phyloP scores from a whole-genome alignment of 2,797 vertebrate genomes.

The Tiaroga cobitis region DNA sequence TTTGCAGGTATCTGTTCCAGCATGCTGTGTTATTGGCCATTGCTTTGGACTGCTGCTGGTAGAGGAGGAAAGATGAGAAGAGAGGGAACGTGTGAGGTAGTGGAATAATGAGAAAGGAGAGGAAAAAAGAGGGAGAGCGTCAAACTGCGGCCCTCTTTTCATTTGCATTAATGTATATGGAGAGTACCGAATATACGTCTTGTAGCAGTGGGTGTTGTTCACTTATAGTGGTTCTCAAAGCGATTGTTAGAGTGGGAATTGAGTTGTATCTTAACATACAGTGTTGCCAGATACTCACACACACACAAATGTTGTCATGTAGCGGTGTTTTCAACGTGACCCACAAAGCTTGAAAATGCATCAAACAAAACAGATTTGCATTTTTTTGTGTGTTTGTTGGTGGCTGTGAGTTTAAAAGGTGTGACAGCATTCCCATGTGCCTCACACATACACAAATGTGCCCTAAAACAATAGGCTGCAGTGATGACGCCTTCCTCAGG shows the following conservation, averaged over 20 bases:
- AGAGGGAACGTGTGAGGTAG: slow-evolving; percentile 57
- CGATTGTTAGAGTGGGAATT: slow-evolving; percentile 68
- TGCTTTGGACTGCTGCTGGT: slow-evolving; percentile 71
- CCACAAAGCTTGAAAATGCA: slow-evolving; percentile 29
- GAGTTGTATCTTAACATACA: slow-evolving; percentile 49
- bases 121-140: slow-evolving; percentile 40
- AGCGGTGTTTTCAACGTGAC: slow-evolving; percentile 10
- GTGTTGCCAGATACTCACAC: not conserved
- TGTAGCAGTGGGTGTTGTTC: slow-evolving; percentile 53
- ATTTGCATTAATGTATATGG: slow-evolving; percentile 76
- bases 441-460: slow-evolving; percentile 49
- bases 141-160: slow-evolving; percentile 74
- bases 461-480: slow-evolving; percentile 59
- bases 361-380: slow-evolving; percentile 30
- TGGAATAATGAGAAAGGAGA: slow-evolving; percentile 60
- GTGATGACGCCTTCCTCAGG: slow-evolving; percentile 54
- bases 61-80: slow-evolving; percentile 61
- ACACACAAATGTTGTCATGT: slow-evolving; percentile 20
- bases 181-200: slow-evolving; percentile 63
- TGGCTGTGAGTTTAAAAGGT: slow-evolving; percentile 51
- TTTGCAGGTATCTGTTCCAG: slow-evolving; percentile 89
- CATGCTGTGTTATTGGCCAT: slow-evolving; percentile 85
- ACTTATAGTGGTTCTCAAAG: slow-evolving; percentile 62
- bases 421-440: slow-evolving; percentile 53
- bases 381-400: slow-evolving; percentile 39